Percentiles rank a stretch among this genome's conserved stretches.
Evolutionary conservation across 2,797 vertebrate species (phyloP).

Genomic region (Siniperca undulata): DNA sequence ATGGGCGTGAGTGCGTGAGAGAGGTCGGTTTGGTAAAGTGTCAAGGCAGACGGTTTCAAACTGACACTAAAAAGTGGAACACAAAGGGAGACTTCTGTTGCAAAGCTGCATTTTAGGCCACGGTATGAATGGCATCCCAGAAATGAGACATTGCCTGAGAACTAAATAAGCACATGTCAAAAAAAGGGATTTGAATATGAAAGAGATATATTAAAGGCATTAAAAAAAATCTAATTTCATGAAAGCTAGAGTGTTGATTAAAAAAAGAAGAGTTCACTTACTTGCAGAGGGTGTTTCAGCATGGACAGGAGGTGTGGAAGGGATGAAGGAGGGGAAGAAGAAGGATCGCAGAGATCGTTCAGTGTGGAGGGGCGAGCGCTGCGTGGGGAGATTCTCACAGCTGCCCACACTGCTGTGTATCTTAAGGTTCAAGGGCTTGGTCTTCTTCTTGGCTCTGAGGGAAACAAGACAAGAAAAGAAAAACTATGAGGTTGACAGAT

Average conservation of each 20-base stretch:
- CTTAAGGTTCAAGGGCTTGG: conserved; percentile 98
- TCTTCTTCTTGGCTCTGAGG: conserved; percentile 95
- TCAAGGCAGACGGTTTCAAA: not conserved
- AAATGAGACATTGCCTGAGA: conserved; percentile 38
- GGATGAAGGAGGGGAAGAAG: conserved; percentile 95
- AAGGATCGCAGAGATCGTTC: conserved; percentile 97
- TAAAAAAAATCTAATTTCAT: conserved; percentile 28
- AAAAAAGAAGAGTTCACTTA: conserved; percentile 82
- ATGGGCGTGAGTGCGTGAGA: not conserved
- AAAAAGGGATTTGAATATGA: conserved; percentile 22
- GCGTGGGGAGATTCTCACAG: conserved; percentile 96
- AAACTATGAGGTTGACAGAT: conserved; percentile 11
- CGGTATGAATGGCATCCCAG: not conserved
- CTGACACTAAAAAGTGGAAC: not conserved
- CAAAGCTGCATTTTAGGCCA: not conserved
- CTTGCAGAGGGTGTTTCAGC: conserved; percentile 93
- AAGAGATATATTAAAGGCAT: conserved; percentile 30
- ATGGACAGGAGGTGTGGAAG: conserved; percentile 96
- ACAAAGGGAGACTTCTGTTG: not conserved
- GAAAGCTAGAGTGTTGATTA: conserved; percentile 31
- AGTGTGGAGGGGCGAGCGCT: conserved; percentile 93
- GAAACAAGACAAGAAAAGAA: conserved; percentile 30
- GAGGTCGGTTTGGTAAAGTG: not conserved
- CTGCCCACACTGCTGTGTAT: conserved; percentile 98
- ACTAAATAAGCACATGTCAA: conserved; percentile 30